Evolutionary conservation across 2,888 invertebrate species (phyloP).

Genomic region (Pharmacophagus antenor): DNA sequence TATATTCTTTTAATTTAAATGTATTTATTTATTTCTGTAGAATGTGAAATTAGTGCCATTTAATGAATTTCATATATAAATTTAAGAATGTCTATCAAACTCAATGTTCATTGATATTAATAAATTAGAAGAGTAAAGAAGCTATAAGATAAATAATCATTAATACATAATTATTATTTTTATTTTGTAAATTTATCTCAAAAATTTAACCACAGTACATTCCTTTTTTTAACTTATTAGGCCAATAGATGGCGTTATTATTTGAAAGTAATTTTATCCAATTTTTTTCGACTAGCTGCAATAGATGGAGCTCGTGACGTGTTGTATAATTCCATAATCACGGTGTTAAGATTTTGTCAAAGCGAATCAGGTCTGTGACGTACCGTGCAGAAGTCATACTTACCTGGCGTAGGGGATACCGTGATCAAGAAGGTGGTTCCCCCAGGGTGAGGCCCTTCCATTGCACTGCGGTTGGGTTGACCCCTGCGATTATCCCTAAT

Average conservation of each 20-base stretch:
- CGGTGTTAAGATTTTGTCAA: not conserved
- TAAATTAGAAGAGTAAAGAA: too few species aligned
- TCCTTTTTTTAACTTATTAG: not conserved
- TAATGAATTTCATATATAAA: too few species aligned
- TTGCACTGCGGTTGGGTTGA: constrained; percentile 47
- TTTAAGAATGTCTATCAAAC: too few species aligned
- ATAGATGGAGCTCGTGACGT: constrained; percentile 16
- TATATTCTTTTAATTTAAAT: too few species aligned
- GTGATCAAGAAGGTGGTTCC: constrained; percentile 53
- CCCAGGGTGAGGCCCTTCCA: constrained; percentile 52
- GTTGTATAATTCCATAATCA: not conserved
- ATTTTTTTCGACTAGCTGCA: not conserved
- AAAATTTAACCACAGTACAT: not conserved
- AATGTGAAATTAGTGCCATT: too few species aligned
- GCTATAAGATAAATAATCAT: too few species aligned
- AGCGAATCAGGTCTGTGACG: not conserved
- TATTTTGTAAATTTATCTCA: not conserved
- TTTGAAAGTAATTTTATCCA: not conserved
- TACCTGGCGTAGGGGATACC: constrained; percentile 42
- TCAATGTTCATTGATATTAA: too few species aligned
- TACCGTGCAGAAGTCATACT: constrained; percentile 5
- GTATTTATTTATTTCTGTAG: too few species aligned
- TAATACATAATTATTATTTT: too few species aligned
- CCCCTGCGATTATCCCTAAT: constrained; percentile 56
- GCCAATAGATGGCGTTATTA: not conserved